Conservation (phyloP, 1,140 invertebrate species). For the Trypoxylus dichotomus region DNA sequence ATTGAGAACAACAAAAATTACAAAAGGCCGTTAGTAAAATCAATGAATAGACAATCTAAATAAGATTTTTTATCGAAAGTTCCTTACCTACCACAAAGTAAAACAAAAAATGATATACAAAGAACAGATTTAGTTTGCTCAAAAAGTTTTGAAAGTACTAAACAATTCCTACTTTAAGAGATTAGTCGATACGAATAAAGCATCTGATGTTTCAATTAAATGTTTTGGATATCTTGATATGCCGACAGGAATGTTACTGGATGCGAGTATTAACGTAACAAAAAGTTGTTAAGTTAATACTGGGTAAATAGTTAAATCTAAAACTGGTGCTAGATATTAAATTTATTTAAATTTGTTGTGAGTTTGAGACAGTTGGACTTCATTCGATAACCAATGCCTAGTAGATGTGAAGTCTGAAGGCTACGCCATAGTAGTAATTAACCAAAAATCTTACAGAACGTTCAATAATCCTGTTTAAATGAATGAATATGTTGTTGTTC, state of each 20-base stretch:
- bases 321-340: slow-evolving; percentile 11
- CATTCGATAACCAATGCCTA: slow-evolving; percentile 27
- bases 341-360: slow-evolving; percentile 9
- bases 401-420: slow-evolving; percentile 35
- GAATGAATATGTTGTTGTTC: slow-evolving; percentile 42
- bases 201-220: neutral
- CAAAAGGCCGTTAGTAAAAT: slow-evolving; percentile 7
- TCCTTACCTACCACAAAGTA: slow-evolving; percentile 4
- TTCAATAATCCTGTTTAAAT: slow-evolving; percentile 27
- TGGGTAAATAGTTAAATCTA: neutral
- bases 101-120: neutral
- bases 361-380: slow-evolving; percentile 17
- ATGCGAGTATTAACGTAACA: slow-evolving; percentile 20
- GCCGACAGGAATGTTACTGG: slow-evolving; percentile 15
- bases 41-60: neutral
- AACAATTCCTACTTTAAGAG: neutral
- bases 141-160: slow-evolving; percentile 10
- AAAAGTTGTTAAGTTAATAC: slow-evolving; percentile 17
- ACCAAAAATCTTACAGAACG: slow-evolving; percentile 27
- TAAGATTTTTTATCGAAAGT: slow-evolving; percentile 3
- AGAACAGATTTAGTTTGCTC: neutral
- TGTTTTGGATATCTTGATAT: slow-evolving; percentile 10
- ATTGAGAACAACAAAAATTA: slow-evolving; percentile 15
- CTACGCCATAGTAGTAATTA: slow-evolving; percentile 14
- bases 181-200: neutral